phyloP scores from a whole-genome alignment of 2,797 vertebrate genomes.

The Phrynocephalus vlangalii region DNA sequence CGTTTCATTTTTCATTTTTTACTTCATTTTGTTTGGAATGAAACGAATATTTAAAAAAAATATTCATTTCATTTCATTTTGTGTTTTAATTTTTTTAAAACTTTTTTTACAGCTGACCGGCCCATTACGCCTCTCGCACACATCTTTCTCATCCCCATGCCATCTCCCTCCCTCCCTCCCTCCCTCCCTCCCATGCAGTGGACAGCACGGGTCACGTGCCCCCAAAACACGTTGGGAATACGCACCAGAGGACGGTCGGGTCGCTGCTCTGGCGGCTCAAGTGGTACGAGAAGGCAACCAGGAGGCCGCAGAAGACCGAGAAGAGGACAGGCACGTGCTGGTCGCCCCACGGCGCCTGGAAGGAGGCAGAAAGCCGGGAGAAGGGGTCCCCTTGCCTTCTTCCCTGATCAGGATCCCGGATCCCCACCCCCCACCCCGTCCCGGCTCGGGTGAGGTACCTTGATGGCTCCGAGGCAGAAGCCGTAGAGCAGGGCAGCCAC shows the following conservation, averaged over 20 bases:
- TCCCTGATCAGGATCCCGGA: too few relatives aligned
- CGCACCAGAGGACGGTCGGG: constrained; percentile 89
- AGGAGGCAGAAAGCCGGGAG: not conserved
- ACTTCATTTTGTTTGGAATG: too few relatives aligned
- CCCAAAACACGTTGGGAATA: constrained; percentile 9
- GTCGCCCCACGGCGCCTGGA: constrained; percentile 89
- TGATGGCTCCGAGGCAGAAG: constrained; percentile 90
- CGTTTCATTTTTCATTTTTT: too few relatives aligned
- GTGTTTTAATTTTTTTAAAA: too few relatives aligned
- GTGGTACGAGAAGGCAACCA: constrained; percentile 90
- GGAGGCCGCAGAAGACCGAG: constrained; percentile 90
- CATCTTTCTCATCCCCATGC: not conserved
- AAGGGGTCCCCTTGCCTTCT: not conserved
- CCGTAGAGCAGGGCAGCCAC: constrained; percentile 88
- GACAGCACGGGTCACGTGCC: not conserved
- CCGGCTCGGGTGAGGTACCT: constrained; percentile 67
- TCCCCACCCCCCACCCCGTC: too few relatives aligned
- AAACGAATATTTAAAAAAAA: too few relatives aligned
- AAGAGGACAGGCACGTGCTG: constrained; percentile 92
- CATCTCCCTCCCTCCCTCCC: too few relatives aligned
- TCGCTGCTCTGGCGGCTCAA: constrained; percentile 93
- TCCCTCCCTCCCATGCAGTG: too few relatives aligned
- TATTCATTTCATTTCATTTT: too few relatives aligned
- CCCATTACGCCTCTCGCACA: too few relatives aligned
- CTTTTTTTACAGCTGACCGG: too few relatives aligned